phyloP scores from a whole-genome alignment of 2,797 vertebrate genomes.

The Erpetoichthys calabaricus region DNA sequence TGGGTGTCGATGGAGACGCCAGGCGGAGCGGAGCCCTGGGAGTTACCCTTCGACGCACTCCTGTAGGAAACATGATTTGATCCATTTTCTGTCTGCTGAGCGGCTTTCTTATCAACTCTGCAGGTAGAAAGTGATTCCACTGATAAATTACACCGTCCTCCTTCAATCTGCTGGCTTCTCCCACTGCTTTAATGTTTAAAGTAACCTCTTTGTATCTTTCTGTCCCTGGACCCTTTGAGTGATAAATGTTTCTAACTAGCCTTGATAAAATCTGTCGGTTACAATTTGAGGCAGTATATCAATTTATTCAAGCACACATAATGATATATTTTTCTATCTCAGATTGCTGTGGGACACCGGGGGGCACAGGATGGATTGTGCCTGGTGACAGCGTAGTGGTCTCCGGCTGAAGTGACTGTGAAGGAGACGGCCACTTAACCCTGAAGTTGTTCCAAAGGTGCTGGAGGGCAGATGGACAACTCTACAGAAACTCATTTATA shows the following conservation, averaged over 20 bases:
- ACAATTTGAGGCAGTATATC: constrained; percentile 43
- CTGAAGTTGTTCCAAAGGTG: constrained; percentile 29
- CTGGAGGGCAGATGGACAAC: constrained; percentile 15
- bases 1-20: constrained; percentile 42
- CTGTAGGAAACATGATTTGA: constrained; percentile 64
- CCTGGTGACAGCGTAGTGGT: constrained; percentile 25
- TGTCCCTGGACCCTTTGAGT: constrained; percentile 39
- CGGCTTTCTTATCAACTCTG: constrained; percentile 58
- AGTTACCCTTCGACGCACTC: constrained; percentile 58
- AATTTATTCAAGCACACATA: constrained; percentile 35
- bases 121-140: constrained; percentile 55
- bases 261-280: constrained; percentile 53
- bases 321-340: constrained; percentile 39
- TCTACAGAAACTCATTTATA: too few relatives aligned
- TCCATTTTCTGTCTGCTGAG: constrained; percentile 48
- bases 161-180: constrained; percentile 42
- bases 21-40: constrained; percentile 43
- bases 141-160: constrained; percentile 56
- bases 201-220: constrained; percentile 36
- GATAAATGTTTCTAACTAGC: constrained; percentile 43
- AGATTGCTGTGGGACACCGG: constrained; percentile 26
- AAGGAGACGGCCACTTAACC: constrained; percentile 37
- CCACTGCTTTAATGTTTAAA: constrained; percentile 39
- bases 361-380: constrained; percentile 24
- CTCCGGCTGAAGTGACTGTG: constrained; percentile 23